These are phyloP conservation scores for Heliocidaris tuberculata DNA, from an alignment of 35 echinoderm and acorn worm species.

Conservation along the genomic window DNA sequence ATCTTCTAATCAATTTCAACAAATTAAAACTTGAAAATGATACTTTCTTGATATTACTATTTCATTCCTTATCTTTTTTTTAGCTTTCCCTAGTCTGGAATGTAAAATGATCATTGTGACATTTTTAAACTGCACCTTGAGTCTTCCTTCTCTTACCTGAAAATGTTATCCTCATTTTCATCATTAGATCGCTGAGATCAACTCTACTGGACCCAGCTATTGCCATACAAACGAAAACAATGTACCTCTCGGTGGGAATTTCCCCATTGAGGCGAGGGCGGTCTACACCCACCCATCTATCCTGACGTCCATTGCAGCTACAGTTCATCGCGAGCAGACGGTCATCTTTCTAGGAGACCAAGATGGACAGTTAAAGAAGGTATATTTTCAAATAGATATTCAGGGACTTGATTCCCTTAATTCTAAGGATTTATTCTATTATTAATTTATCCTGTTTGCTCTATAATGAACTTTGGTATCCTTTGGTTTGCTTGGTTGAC, in stretches of 20 bases:
- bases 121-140: background rate
- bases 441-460: too few species aligned
- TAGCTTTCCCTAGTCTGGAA: too few species aligned
- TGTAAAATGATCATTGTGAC: too few species aligned
- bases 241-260: conserved; percentile 60
- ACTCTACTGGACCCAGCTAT: conserved; percentile 56
- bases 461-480: too few species aligned
- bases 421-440: too few species aligned
- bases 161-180: background rate
- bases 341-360: conserved; percentile 76
- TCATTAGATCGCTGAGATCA: background rate
- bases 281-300: conserved; percentile 66
- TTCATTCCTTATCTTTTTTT: too few species aligned
- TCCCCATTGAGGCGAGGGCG: conserved; percentile 49
- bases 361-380: conserved; percentile 81
- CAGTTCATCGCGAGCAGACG: conserved; percentile 60
- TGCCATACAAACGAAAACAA: conserved; percentile 61
- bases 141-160: background rate
- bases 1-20: too few species aligned
- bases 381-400: background rate
- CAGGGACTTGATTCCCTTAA: too few species aligned
- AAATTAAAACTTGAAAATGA: too few species aligned
- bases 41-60: too few species aligned
- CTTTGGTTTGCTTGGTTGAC: too few species aligned
- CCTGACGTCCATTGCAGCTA: conserved; percentile 67